Base-by-base conservation (phyloP, 2,113 vertebrate species). In the Engraulis encrasicolus region DNA sequence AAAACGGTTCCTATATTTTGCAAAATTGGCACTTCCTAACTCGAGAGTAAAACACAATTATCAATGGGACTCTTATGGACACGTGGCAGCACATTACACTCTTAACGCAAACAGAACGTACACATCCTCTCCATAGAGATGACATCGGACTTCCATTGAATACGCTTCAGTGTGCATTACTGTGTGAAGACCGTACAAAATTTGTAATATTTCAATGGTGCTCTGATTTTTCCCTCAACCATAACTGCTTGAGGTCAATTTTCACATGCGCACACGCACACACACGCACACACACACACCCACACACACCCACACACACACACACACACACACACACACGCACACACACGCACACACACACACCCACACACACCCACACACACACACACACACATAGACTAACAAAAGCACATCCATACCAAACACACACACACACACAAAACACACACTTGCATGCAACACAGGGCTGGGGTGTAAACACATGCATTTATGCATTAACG, bases 1-100 rank as follows among this genome's bases (percentile, higher is more conserved):
- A 71, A 89, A 86, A 37, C 78, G 34, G 82, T 66, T 58, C 52
- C 83, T 84, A 82, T 84, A 52, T 71, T 71, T 71, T 71, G 27
- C 66, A 34, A 71, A 71, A 71, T 71, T 71, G 66, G 66, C 34
- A 31, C 66, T 71, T 71, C 66, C 66, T 31, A 15, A 34, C 66
- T 71, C 66, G 27, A 71, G 66, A 71, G 66, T 71, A 15, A 34
- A 9, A 71, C 23, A 71, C 66, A 71, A 71, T 71, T 71, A 71
- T 71, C 27, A 71, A 71, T 71, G 66, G 66, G 66, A 71, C 66
- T 71, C 66, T 71, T 71, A 31, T 71, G 27, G 66, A 71, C 17
- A 27, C 66, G 27, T 71, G 5, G 27, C 66, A 14, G 27, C 66
- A 71, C 66, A 71, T 71, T 71, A 71, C 34, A 34, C 66, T 71